phyloP scores from a whole-genome alignment of 2,113 vertebrate species.

The Lutjanus erythropterus region DNA sequence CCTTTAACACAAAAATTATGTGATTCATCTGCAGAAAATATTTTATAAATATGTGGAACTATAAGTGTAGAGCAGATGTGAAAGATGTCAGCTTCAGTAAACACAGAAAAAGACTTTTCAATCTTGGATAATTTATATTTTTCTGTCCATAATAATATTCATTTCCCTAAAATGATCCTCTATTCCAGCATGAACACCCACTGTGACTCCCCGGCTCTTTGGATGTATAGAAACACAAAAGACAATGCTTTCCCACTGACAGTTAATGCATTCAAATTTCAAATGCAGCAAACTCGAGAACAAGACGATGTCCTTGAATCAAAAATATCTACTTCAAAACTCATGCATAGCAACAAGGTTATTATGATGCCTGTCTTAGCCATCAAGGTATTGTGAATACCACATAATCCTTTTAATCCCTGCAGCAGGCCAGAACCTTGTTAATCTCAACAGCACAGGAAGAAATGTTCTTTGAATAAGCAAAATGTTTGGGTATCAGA shows the following conservation, averaged over 20 bases:
- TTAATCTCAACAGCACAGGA: constrained; percentile 21
- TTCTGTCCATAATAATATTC: background rate
- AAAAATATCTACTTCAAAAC: constrained; percentile 49
- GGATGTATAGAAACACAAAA: background rate
- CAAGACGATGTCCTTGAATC: constrained; percentile 43
- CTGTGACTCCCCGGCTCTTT: background rate
- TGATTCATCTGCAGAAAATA: background rate
- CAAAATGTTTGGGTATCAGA: constrained; percentile 19
- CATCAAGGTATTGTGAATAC: constrained; percentile 42
- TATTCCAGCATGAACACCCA: background rate
- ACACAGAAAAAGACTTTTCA: background rate
- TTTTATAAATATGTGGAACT: background rate
- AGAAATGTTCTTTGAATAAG: constrained; percentile 19
- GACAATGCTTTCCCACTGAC: background rate
- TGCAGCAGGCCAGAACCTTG: constrained; percentile 23
- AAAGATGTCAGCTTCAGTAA: background rate
- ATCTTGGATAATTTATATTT: background rate
- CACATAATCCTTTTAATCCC: constrained; percentile 51
- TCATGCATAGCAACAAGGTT: constrained; percentile 59
- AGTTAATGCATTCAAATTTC: constrained; percentile 20
- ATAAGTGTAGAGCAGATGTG: background rate
- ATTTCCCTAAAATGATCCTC: background rate
- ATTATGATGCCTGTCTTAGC: constrained; percentile 43
- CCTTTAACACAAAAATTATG: background rate
- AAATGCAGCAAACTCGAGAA: constrained; percentile 20